Conservation (phyloP, 23 tunicate species). For the Aplidium turbinatum region DNA sequence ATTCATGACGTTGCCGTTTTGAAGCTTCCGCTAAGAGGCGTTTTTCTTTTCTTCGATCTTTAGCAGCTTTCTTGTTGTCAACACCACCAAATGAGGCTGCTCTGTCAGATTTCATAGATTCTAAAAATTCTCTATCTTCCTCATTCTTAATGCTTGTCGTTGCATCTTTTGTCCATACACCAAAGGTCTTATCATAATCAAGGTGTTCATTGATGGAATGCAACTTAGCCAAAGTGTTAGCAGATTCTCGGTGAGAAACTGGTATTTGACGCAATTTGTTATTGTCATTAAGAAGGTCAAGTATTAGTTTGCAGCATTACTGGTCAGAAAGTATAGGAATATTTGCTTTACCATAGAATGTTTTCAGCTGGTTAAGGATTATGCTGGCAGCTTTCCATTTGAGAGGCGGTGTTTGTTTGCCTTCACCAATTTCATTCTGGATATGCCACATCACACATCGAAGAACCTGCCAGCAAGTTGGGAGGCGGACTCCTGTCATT, state of each 20-base stretch:
- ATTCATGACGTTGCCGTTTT: not conserved
- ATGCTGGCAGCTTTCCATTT: constrained; percentile 13
- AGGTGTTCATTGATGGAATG: constrained; percentile 8
- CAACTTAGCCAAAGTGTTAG: constrained; percentile 6
- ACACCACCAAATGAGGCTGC: constrained; percentile 2
- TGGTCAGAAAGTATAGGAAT: not conserved
- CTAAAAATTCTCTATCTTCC: not conserved
- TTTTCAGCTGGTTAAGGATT: constrained; percentile 1
- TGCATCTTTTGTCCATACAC: constrained; percentile 7
- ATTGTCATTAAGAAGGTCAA: constrained; percentile 9
- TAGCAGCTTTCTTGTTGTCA: constrained; percentile 19
- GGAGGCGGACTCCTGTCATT: constrained; percentile 12
- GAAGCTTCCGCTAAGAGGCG: constrained; percentile 2
- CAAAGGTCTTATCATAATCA: constrained; percentile 1
- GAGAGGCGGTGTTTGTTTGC: constrained; percentile 14
- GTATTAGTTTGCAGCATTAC: not conserved
- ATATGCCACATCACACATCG: constrained; percentile 19
- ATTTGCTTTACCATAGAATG: constrained; percentile 11
- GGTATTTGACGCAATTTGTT: constrained; percentile 20
- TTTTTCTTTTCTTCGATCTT: constrained; percentile 11
- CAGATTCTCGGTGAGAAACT: not conserved
- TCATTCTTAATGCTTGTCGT: constrained; percentile 2
- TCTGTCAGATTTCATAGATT: not conserved
- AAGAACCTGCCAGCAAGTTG: constrained; percentile 15
- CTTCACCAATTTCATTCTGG: not conserved